Evolutionary conservation across 1,140 invertebrate genomes (phyloP), one percentile per base, ranked within the genome.

Genomic region (Drosophila kanapiae): DNA sequence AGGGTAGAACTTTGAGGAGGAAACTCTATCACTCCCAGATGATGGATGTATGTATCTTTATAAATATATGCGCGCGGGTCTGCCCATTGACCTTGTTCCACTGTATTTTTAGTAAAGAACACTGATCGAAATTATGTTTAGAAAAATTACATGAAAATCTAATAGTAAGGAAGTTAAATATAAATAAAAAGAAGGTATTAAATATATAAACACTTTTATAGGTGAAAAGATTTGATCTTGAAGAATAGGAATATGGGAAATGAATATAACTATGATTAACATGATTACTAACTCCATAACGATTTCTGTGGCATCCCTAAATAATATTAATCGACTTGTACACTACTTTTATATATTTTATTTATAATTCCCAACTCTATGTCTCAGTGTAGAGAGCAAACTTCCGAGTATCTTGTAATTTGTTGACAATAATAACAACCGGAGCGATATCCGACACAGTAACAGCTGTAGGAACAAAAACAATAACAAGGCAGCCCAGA

Each of bases 321-420:
- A 3, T 23, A 23, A 23, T 23, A 23, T 23, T 23, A 23, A 2
- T 23, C 23, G 23, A 23, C 23, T 23, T 23, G 23, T 23, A 23
- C 1, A 23, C 1, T 23, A 23, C 23, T 8, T 42, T 16, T 8
- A 16, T 9, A n/a, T 40, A n/a, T 43, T 43, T 43, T 18, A 18
- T 43, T 13, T 0, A 11, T 2, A 18, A 31, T 4, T 37, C 29
- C n/a, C 18, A 69, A 3, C 8, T 18, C 8, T 45, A 29, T 10
- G 27, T 56, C 13, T 38, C 47, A 80, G 68, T 65, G 42, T 51
- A 53, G 40, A 3, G 16, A 27, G 35, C 37, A 37, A 38, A 38
- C 33, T 54, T 35, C 58, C 48, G 72, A 74, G 49, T 54, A 65
- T 68, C 67, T 51, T 69, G 60, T 80, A 81, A 80, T 76, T 80